Conservation (phyloP, 2,113 vertebrate genomes). For the Ochotona curzoniae region DNA sequence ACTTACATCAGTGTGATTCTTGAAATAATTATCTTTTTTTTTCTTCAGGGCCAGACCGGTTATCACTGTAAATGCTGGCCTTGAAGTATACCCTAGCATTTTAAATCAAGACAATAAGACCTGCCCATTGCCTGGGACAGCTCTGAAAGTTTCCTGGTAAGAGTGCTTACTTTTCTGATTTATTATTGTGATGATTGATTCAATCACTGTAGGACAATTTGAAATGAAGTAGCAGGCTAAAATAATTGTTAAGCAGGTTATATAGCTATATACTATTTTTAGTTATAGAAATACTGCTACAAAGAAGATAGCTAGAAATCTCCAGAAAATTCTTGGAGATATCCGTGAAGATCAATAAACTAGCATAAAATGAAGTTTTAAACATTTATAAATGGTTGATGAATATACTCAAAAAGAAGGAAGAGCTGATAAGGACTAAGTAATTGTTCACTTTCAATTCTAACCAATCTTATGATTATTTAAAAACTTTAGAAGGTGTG, state of each 20-base stretch:
- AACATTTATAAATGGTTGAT: not conserved
- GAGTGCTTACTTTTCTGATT: slow-evolving; percentile 27
- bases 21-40: not conserved
- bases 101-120: slow-evolving; percentile 94
- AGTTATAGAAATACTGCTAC: not conserved
- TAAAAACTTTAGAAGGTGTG: not conserved
- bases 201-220: not conserved
- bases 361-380: not conserved
- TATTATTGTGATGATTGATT: not conserved
- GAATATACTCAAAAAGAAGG: slow-evolving; percentile 28
- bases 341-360: not conserved
- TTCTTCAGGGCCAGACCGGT: slow-evolving; percentile 93
- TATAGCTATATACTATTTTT: not conserved
- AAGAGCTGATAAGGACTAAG: not conserved
- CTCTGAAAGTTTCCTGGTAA: slow-evolving; percentile 94
- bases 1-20: not conserved
- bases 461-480: not conserved
- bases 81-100: slow-evolving; percentile 95
- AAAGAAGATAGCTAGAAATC: not conserved
- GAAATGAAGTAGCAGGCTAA: not conserved
- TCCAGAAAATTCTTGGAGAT: not conserved
- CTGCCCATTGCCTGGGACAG: slow-evolving; percentile 86
- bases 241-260: not conserved
- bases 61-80: slow-evolving; percentile 92
- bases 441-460: slow-evolving; percentile 28